Percentiles rank a stretch among this genome's conserved stretches.
These are phyloP conservation scores for Ditylenchus dipsaci DNA, from an alignment of 1,140 invertebrate species.

Conservation along the genomic window DNA sequence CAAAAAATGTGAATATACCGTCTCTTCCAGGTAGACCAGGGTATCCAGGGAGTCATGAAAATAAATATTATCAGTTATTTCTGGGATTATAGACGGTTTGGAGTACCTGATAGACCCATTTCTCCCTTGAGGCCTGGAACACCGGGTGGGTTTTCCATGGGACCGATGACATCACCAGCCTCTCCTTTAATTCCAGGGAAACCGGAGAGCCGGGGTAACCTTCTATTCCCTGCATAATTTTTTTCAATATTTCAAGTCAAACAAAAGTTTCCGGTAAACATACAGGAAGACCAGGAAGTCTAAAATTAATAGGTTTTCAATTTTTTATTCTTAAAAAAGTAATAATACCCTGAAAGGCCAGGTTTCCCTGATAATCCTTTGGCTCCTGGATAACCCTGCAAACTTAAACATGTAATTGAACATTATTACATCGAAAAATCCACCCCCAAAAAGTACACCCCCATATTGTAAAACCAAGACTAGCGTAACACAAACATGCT, in stretches of 20 bases:
- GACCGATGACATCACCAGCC: constrained; percentile 53
- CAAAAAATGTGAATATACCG: not conserved
- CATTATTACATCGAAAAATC: not conserved
- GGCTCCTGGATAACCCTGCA: constrained; percentile 21
- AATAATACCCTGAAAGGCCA: constrained; percentile 8
- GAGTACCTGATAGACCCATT: constrained; percentile 26
- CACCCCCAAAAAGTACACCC: too few species aligned
- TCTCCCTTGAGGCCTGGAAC: constrained; percentile 48
- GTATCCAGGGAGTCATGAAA: constrained; percentile 38
- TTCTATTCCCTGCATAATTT: constrained; percentile 33
- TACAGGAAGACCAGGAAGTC: constrained; percentile 11
- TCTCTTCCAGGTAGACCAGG: constrained; percentile 41
- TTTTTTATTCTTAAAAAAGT: not conserved
- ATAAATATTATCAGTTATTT: not conserved
- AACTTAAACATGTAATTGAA: not conserved
- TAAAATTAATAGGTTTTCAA: not conserved
- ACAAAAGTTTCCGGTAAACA: not conserved
- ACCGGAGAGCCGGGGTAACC: constrained; percentile 53
- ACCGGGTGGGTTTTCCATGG: constrained; percentile 56
- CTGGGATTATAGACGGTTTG: not conserved
- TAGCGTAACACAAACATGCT: too few species aligned
- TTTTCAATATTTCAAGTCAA: not conserved
- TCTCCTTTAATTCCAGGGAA: constrained; percentile 53
- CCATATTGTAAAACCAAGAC: too few species aligned
- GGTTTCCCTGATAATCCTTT: constrained; percentile 35